Conservation (phyloP, 2,113 vertebrate species). For the Anoplopoma fimbria region DNA sequence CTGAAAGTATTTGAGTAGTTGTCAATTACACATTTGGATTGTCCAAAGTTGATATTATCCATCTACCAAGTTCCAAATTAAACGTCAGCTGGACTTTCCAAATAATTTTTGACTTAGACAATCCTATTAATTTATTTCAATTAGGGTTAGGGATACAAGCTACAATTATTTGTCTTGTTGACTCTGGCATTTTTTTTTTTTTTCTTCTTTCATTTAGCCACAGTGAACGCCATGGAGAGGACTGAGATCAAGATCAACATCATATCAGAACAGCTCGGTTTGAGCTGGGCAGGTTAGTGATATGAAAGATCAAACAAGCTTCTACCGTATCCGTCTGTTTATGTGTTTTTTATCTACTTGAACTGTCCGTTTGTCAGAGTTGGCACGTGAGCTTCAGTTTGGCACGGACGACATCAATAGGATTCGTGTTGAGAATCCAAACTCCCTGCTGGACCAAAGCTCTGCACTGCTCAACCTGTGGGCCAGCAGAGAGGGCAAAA, state of each 20-base stretch:
- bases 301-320: background rate
- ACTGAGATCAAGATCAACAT: conserved; percentile 93
- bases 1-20: background rate
- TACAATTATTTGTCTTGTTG: background rate
- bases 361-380: conserved; percentile 79
- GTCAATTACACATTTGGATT: background rate
- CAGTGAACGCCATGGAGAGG: conserved; percentile 88
- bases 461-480: conserved; percentile 92
- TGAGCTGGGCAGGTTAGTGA: conserved; percentile 97
- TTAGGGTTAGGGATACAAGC: background rate
- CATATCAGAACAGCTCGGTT: conserved; percentile 94
- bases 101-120: background rate
- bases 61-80: background rate
- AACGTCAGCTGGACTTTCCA: background rate
- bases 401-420: conserved; percentile 96
- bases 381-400: conserved; percentile 95
- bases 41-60: background rate
- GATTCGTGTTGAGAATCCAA: conserved; percentile 97
- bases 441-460: conserved; percentile 96
- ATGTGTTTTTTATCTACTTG: background rate
- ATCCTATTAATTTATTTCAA: background rate
- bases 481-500: conserved; percentile 90
- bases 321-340: background rate
- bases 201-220: conserved; percentile 81
- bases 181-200: conserved; percentile 11